Conservation (phyloP, 2,797 vertebrate genomes). For the Danionella dracula region DNA sequence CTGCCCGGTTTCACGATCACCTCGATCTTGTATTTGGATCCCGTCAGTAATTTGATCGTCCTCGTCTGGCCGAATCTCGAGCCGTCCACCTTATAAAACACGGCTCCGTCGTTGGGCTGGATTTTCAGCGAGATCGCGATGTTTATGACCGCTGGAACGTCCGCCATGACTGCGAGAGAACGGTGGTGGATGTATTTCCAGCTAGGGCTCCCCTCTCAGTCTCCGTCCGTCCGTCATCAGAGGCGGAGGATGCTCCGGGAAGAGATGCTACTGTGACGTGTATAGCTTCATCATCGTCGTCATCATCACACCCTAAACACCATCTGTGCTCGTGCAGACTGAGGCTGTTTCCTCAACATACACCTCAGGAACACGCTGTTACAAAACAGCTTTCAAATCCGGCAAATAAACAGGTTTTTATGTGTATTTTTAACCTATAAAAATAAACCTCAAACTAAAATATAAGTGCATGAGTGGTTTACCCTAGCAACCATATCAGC, state of each 20-base stretch:
- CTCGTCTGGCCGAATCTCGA: slow-evolving; percentile 92
- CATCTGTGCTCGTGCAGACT: not conserved
- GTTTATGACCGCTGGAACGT: slow-evolving; percentile 82
- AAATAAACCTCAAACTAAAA: too few relatives aligned
- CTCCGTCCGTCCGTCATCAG: slow-evolving; percentile 6
- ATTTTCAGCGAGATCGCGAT: slow-evolving; percentile 87
- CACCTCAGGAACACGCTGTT: too few relatives aligned
- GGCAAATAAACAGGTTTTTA: too few relatives aligned
- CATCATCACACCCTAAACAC: not conserved
- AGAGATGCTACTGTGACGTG: slow-evolving; percentile 42
- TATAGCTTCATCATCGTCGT: not conserved
- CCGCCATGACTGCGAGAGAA: slow-evolving; percentile 72
- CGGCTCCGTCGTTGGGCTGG: slow-evolving; percentile 91
- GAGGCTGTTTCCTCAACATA: too few relatives aligned
- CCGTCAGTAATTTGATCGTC: slow-evolving; percentile 94
- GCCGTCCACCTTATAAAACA: slow-evolving; percentile 96
- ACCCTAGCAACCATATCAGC: too few relatives aligned
- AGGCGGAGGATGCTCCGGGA: slow-evolving; percentile 5
- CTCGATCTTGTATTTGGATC: slow-evolving; percentile 93
- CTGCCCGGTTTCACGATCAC: slow-evolving; percentile 84
- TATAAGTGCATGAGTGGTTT: too few relatives aligned
- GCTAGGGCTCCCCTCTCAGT: too few relatives aligned
- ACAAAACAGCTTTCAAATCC: too few relatives aligned
- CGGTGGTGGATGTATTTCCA: not conserved
- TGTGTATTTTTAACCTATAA: too few relatives aligned